Evolutionary conservation across 2,797 vertebrate genomes (phyloP).

Genomic region (Propithecus deckenii): DNA sequence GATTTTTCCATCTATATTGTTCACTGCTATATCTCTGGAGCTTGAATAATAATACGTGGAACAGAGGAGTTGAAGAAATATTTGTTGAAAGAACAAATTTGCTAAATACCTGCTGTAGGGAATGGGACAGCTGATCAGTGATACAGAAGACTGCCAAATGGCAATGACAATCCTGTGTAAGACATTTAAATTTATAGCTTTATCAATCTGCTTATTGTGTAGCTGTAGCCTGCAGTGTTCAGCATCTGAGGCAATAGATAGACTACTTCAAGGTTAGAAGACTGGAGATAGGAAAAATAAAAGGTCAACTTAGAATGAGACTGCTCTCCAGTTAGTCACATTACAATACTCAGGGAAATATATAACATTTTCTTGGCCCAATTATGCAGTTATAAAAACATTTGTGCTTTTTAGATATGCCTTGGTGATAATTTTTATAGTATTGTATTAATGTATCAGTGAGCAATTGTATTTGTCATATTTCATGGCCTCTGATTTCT

Average conservation of each 20-base stretch:
- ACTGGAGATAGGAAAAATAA: not conserved
- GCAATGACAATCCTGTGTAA: not conserved
- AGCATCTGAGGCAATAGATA: not conserved
- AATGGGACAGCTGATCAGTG: not conserved
- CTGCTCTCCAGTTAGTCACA: not conserved
- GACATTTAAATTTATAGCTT: not conserved
- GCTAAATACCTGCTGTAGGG: not conserved
- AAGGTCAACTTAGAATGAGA: slow-evolving; percentile 33
- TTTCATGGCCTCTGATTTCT: not conserved
- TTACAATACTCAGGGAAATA: not conserved
- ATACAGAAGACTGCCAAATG: not conserved
- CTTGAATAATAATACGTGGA: not conserved
- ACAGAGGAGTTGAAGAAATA: not conserved
- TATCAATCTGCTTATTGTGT: not conserved
- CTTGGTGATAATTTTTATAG: not conserved
- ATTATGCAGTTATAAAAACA: not conserved
- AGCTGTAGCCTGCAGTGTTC: not conserved
- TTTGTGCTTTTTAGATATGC: not conserved
- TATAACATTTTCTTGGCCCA: not conserved
- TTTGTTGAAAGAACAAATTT: slow-evolving; percentile 13
- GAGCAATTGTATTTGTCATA: not conserved
- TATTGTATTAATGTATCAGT: not conserved
- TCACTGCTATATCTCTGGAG: not conserved
- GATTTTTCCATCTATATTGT: not conserved
- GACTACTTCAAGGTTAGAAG: not conserved